Base-by-base conservation (phyloP, 2,113 vertebrate species). In the Aphelocoma coerulescens region DNA sequence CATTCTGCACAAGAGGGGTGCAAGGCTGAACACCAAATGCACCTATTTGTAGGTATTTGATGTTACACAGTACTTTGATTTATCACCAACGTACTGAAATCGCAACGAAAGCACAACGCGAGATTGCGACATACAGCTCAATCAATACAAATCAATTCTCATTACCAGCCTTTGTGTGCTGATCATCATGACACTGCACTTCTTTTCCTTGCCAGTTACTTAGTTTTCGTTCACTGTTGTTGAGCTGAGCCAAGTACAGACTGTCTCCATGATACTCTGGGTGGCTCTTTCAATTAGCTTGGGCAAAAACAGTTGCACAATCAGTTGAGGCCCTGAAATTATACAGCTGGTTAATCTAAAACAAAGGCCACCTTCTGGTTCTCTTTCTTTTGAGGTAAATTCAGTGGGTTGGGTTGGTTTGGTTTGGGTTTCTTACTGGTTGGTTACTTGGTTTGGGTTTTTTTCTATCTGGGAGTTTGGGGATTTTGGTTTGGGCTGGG, bases 1-100 rank as follows among this genome's bases (percentile, higher is more conserved):
- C 11, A n/a, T 66, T 57, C 30, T 4, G 4, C n/a, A 58, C 0
- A 1, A 57, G 22, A 18, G 46, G 4, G 10, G 7, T 39, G 67
- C 67, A 67, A 48, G 16, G 9, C 16, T 84, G 55, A 71, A 39
- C 15, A 61, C 23, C 10, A 59, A 59, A 22, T 4, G 6, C 32
- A 32, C 13, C 54, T 14, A 62, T n/a, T 21, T 82, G 39, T 1
- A 58, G 48, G 19, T 54, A 57, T 43, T 72, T 88, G 18, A n/a
- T n/a, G 12, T 11, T 37, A n/a, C 19, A 18, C 6, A 6, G 26
- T 18, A 62, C 48, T 89, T 62, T 66, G 20, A 32, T 86, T 37
- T 51, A 41, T 41, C 28, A 65, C 13, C 28, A 48, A 27, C 22
- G 14, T 8, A 14, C 21, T n/a, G 52, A 76, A 75, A 82, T 21